Evolutionary conservation across 2,113 vertebrate species (phyloP).

Genomic region (Anthoscopus minutus): DNA sequence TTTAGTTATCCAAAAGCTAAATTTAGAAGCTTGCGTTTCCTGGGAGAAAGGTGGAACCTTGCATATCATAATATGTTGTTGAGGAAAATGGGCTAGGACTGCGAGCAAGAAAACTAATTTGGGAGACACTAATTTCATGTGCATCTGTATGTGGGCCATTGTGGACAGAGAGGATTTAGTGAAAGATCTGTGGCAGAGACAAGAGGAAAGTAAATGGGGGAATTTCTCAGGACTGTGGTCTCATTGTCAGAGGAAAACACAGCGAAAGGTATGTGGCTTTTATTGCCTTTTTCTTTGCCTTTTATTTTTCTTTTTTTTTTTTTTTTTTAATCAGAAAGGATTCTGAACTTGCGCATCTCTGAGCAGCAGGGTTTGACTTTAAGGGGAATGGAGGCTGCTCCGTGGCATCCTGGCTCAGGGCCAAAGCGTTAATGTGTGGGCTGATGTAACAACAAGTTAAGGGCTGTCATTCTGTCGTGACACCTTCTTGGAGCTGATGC

Average conservation of each 20-base stretch:
- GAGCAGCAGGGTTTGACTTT: neutral
- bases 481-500: constrained; percentile 53
- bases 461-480: constrained; percentile 49
- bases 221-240: neutral
- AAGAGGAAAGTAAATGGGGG: neutral
- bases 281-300: too few species aligned
- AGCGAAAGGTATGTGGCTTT: neutral
- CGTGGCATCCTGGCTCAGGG: neutral
- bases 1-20: neutral
- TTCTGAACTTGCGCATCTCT: neutral
- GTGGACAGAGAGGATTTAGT: neutral
- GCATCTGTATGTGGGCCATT: constrained; percentile 12
- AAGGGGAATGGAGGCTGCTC: neutral
- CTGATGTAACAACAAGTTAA: constrained; percentile 62
- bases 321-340: neutral
- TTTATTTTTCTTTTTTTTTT: too few species aligned
- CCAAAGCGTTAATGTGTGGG: neutral
- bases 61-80: constrained; percentile 17
- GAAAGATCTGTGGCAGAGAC: neutral
- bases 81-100: constrained; percentile 44
- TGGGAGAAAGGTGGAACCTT: constrained; percentile 23
- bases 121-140: constrained; percentile 17
- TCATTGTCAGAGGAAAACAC: neutral
- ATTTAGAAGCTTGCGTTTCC: constrained; percentile 38
- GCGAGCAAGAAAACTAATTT: neutral